Conservation (phyloP, 1,140 invertebrate genomes). For the Campodea augens region DNA sequence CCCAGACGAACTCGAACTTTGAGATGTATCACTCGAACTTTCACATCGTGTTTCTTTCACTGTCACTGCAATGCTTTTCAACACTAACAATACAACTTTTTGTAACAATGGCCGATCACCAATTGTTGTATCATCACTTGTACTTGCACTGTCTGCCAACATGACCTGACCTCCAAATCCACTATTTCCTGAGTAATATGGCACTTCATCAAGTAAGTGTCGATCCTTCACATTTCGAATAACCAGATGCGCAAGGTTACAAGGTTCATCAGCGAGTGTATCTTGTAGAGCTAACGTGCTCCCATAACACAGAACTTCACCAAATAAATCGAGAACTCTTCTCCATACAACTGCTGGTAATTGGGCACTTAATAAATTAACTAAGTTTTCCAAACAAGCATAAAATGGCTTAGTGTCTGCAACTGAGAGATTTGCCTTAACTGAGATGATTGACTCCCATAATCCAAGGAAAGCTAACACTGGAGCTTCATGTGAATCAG, state of each 20-base stretch:
- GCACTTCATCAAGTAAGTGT: constrained; percentile 46
- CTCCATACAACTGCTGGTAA: constrained; percentile 62
- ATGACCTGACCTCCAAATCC: constrained; percentile 34
- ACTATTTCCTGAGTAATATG: constrained; percentile 29
- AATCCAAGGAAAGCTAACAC: constrained; percentile 62
- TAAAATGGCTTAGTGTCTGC: constrained; percentile 77
- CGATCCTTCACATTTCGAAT: constrained; percentile 69
- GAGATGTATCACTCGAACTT: constrained; percentile 46
- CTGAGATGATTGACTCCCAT: constrained; percentile 79
- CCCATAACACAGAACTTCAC: constrained; percentile 74
- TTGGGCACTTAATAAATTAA: constrained; percentile 44
- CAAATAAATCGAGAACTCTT: constrained; percentile 60
- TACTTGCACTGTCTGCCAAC: too few species aligned
- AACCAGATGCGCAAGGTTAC: constrained; percentile 58
- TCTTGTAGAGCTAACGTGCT: constrained; percentile 72
- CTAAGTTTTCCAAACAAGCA: constrained; percentile 58
- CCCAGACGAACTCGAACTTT: constrained; percentile 50
- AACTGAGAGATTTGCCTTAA: constrained; percentile 70
- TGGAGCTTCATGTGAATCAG: constrained; percentile 36
- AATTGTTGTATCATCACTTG: constrained; percentile 21
- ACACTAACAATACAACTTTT: constrained; percentile 60
- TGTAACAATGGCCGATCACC: constrained; percentile 48
- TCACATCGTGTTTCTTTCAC: constrained; percentile 74
- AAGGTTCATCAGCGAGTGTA: constrained; percentile 65
- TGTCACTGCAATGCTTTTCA: constrained; percentile 74